A percentile compares a stretch with the other conserved stretches of the same genome.
These are phyloP conservation scores for Margaritifera margaritifera DNA, from an alignment of 2,888 invertebrate species.

Conservation along the genomic window DNA sequence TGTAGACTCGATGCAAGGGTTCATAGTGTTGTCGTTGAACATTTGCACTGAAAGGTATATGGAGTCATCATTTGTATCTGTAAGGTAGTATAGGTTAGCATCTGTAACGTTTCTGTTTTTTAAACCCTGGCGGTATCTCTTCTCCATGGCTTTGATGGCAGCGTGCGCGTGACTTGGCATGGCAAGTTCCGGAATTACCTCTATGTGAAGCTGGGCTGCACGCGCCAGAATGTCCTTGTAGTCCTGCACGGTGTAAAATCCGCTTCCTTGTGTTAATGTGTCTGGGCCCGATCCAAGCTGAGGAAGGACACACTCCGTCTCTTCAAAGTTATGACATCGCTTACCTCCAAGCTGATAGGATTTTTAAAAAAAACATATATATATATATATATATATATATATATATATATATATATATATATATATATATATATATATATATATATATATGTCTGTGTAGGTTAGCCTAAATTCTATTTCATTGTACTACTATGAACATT, in stretches of 20 bases:
- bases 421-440: no score
- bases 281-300: slow-evolving; percentile 54
- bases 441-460: no score
- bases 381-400: no score
- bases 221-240: slow-evolving; percentile 53
- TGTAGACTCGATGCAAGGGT: slow-evolving; percentile 65
- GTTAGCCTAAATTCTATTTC: no score
- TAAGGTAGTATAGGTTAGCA: slow-evolving; percentile 39
- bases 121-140: slow-evolving; percentile 35
- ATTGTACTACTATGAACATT: no score
- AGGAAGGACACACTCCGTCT: slow-evolving; percentile 47
- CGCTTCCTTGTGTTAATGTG: slow-evolving; percentile 49
- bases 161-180: slow-evolving; percentile 65
- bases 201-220: slow-evolving; percentile 55
- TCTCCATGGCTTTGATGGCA: slow-evolving; percentile 61
- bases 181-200: slow-evolving; percentile 66
- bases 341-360: slow-evolving; percentile 52
- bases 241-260: slow-evolving; percentile 55
- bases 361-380: background rate
- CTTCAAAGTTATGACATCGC: slow-evolving; percentile 49
- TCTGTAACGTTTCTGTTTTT: slow-evolving; percentile 22
- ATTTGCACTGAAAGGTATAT: slow-evolving; percentile 59
- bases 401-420: no score
- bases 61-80: slow-evolving; percentile 42
- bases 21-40: slow-evolving; percentile 64